phyloP scores from a whole-genome alignment of 2,888 invertebrate genomes.

The Orchestes rusci region DNA sequence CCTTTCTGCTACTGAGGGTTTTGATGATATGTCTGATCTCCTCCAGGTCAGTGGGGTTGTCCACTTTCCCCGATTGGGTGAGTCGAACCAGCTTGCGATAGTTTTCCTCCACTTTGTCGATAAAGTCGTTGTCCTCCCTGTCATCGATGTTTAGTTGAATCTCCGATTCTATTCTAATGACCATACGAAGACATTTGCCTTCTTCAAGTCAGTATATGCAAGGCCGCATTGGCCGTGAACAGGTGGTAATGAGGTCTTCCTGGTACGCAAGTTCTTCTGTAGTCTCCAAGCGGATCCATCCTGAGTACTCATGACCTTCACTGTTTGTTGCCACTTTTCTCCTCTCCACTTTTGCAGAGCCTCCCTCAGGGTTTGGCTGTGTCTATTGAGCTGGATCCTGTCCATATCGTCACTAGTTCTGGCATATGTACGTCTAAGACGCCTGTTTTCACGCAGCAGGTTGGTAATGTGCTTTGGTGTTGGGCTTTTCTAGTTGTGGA shows the following conservation, averaged over 20 bases:
- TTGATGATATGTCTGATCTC: no score
- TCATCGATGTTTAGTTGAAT: no score
- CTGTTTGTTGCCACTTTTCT: neutral
- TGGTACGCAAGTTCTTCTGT: neutral
- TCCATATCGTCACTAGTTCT: neutral
- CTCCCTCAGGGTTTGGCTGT: neutral
- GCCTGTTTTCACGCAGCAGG: neutral
- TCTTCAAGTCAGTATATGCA: neutral
- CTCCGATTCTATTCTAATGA: no score
- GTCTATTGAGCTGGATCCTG: neutral
- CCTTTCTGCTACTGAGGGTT: no score
- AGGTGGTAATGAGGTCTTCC: neutral
- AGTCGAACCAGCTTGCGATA: no score
- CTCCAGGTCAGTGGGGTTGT: no score
- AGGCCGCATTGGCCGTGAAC: neutral
- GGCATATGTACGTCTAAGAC: neutral
- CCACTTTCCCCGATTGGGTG: no score
- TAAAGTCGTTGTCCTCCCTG: no score
- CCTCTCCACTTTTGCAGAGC: neutral
- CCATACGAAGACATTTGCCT: neutral
- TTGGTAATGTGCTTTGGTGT: no score
- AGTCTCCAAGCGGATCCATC: neutral
- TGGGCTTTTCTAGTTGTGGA: no score
- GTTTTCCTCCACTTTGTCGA: no score
- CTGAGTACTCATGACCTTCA: neutral